Base-by-base conservation (phyloP, 2,797 vertebrate species). In the Hyperoplus immaculatus region DNA sequence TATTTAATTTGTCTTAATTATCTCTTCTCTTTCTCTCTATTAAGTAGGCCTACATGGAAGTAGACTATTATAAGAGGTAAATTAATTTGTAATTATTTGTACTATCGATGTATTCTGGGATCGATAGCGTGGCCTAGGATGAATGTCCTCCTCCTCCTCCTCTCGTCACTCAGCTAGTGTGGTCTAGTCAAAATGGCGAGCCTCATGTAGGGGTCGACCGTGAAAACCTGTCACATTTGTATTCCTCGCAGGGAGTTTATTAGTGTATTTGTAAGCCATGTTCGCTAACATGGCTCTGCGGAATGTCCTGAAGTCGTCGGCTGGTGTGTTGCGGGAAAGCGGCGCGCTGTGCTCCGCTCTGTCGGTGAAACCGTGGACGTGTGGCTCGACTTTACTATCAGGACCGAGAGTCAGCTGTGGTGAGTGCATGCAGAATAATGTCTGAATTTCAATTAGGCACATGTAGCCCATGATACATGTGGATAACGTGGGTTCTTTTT, bases 111-210 rank as follows among this genome's bases (percentile, higher is more conserved):
- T 72, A 60, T 10, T 92, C 90, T 76, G 86, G 13, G 41, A 71
- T 89, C 16, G 78, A 57, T 75, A 18, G 36, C 11, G 2, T 1
- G 13, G 39, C 51, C 90, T 88, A 0, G 53, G 0, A 5, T 7
- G n/a, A 13, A 0, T 0, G 3, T 1, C 0, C 29, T 29, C 0
- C 0, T 0, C 1, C 0, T 12, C 21, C 21, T 21, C 29, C 29
- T 29, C 29, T 71, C 59, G 8, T 5, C 8, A 3, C 42, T 92
- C 88, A 1, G n/a, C 68, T 92, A 36, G 21, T 87, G 41, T 15
- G 4, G 94, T 85, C 94, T 93, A 56, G 1, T 45, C 36, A 94
- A 94, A 55, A 95, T 95, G 94, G 94, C 88, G 92, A 12, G 0
- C 21, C 57, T 74, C 69, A 0, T 81, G 61, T 94, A 93, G 89